Base-by-base conservation (phyloP, 2,113 vertebrate species). In the Tringa solitaria region DNA sequence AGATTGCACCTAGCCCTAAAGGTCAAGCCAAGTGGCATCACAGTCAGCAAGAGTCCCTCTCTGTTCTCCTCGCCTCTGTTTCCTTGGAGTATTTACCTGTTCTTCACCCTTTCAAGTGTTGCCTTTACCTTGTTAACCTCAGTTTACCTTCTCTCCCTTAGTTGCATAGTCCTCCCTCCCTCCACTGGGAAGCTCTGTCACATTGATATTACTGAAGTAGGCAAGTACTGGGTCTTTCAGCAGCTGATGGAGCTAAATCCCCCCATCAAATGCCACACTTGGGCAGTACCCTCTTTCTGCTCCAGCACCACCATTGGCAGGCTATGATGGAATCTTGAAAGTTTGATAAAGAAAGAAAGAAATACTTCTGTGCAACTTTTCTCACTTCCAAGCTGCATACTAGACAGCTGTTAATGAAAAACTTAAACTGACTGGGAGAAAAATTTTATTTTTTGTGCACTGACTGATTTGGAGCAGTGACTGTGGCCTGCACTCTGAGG, bases 31-130 rank as follows among this genome's bases (percentile, higher is more conserved):
- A 0, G 57, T 72, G 60, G 27, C 70, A 83, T 8, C 19, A 21
- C 33, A 73, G 30, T 57, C 18, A 28, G 45, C 59, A 57, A 6
- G 33, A 73, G 14, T 53, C 48, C 8, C 28, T 53, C 37, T 68
- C 15, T 56, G 12, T 67, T 87, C 12, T 83, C 33, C 12, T 41
- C 0, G 0, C 48, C 41, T 37, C n/a, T 32, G 2, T 80, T 88
- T 73, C 32, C 30, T 79, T 9, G 85, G 30, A 68, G 68, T 56
- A 48, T 30, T 4, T 54, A 9, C 43, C 12, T 80, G 14, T 56
- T 90, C 16, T 80, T 12, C 5, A 2, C 32, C 23, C 43, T 87
- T 32, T n/a, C 33, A 21, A 6, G 20, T n/a, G 33, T 39, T 91
- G 37, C 41, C 35, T 41, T 84, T 73, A 33, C 22, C 19, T 23